These are phyloP conservation scores for Caenorhabditis plicata DNA, from an alignment of 2,888 invertebrate species.

Conservation along the genomic window DNA sequence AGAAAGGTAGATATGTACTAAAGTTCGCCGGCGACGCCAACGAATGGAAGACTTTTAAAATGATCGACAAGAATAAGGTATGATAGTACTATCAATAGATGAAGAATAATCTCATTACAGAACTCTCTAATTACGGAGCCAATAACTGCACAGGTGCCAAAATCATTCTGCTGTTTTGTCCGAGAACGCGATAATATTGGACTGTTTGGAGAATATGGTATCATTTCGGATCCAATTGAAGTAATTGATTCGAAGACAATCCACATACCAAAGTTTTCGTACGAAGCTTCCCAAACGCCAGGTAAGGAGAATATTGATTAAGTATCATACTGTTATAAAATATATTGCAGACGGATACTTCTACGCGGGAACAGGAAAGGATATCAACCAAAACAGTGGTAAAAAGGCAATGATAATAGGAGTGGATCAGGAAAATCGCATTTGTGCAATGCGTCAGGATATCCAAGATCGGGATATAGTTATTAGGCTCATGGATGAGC, in stretches of 20 bases:
- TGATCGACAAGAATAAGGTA: slow-evolving; percentile 22
- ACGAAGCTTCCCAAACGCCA: slow-evolving; percentile 59
- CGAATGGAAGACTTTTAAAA: slow-evolving; percentile 24
- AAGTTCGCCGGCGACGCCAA: slow-evolving; percentile 30
- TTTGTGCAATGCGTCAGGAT: slow-evolving; percentile 55
- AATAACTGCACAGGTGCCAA: too few species aligned
- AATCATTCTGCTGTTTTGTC: slow-evolving; percentile 56
- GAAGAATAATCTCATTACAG: neutral
- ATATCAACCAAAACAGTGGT: slow-evolving; percentile 47
- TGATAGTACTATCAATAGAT: too few species aligned
- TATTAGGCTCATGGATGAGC: slow-evolving; percentile 42
- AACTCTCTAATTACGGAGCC: slow-evolving; percentile 9
- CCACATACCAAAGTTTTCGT: slow-evolving; percentile 45
- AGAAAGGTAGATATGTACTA: slow-evolving; percentile 16
- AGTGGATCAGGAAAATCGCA: slow-evolving; percentile 39
- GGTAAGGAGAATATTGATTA: too few species aligned
- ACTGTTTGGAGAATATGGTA: slow-evolving; percentile 49
- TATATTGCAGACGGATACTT: slow-evolving; percentile 56
- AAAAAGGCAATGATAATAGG: slow-evolving; percentile 54
- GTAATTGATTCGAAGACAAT: slow-evolving; percentile 57
- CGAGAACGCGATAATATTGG: slow-evolving; percentile 32
- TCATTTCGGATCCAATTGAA: slow-evolving; percentile 37
- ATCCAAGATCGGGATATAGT: slow-evolving; percentile 45
- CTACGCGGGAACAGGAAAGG: slow-evolving; percentile 48
- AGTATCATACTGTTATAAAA: neutral